Base-by-base conservation (phyloP, 2,113 vertebrate species). In the Ellobius talpinus region DNA sequence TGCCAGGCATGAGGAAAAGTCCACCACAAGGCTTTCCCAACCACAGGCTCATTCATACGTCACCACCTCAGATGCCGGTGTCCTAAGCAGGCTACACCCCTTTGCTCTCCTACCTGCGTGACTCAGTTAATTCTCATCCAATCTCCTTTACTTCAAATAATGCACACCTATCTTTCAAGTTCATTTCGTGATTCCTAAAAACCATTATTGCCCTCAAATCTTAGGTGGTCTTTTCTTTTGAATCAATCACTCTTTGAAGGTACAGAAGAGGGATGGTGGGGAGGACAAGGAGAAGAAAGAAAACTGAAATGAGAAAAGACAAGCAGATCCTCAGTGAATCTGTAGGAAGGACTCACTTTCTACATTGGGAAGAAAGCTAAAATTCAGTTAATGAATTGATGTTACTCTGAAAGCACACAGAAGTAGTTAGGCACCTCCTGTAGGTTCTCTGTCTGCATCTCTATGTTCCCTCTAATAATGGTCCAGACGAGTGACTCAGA, bases 331-430 rank as follows among this genome's bases (percentile, higher is more conserved):
- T 72, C 63, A 79, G 36, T 39, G 33, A 79, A 88, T 26, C 4
- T 73, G 31, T 16, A 68, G 24, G 26, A 68, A 90, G 63, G 39
- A 94, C 16, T 21, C 42, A 85, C 47, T 52, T 76, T 86, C 36
- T 72, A 73, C 68, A 50, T 84, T 45, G 91, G 72, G 61, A 91
- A 95, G 52, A 86, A 89, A 77, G 65, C 31, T 42, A 26, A 58
- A 50, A 61, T 86, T 58, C 78, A 47, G 8, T 61, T 63, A 90
- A 45, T n/a, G 9, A 79, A 17, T 52, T 70, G 31, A 4, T 47
- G 39, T 72, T 65, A 50, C 36, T 52, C 42, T 82, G 45, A 39
- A 78, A 82, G 42, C 21, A 45, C 21, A 39, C 66, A 39, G 52
- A 81, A 90, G 65, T 31, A 76, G 72, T 87, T 5, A 76, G 72